Evolutionary conservation across 2,797 vertebrate species (phyloP).

Genomic region (Valencia hispanica): DNA sequence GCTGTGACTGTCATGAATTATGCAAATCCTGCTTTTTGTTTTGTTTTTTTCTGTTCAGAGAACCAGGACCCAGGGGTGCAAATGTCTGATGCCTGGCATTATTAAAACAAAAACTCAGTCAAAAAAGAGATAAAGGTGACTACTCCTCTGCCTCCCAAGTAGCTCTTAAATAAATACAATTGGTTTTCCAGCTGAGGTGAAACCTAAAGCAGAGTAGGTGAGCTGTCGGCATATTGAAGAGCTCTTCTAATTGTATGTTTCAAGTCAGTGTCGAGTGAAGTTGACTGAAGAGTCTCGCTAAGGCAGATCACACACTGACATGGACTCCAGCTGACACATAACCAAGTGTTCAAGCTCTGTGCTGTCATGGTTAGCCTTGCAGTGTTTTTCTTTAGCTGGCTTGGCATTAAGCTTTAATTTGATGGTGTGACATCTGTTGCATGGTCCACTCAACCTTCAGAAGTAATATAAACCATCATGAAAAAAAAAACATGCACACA

Average conservation of each 20-base stretch:
- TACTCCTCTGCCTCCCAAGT: constrained; percentile 40
- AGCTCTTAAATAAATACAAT: constrained; percentile 45
- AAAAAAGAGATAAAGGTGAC: constrained; percentile 37
- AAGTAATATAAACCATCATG: neutral
- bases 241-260: constrained; percentile 47
- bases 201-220: constrained; percentile 23
- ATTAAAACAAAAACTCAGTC: constrained; percentile 45
- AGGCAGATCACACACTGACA: constrained; percentile 33
- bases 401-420: constrained; percentile 75
- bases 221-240: constrained; percentile 53
- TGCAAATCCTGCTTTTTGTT: constrained; percentile 77
- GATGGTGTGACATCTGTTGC: constrained; percentile 72
- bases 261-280: constrained; percentile 49
- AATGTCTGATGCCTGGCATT: constrained; percentile 65
- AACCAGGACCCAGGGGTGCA: constrained; percentile 70
- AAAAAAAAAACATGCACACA: neutral
- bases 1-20: constrained; percentile 78
- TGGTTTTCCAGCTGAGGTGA: constrained; percentile 25
- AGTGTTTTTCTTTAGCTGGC: constrained; percentile 62
- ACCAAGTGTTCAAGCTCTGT: constrained; percentile 54
- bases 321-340: constrained; percentile 18
- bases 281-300: constrained; percentile 36
- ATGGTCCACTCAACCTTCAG: constrained; percentile 26
- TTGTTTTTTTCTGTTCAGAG: constrained; percentile 69
- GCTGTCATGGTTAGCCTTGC: constrained; percentile 64